Evolutionary conservation across 2,797 vertebrate species (phyloP), one percentile per base, ranked within the genome.

Genomic region (Micropoecilia bifurca): DNA sequence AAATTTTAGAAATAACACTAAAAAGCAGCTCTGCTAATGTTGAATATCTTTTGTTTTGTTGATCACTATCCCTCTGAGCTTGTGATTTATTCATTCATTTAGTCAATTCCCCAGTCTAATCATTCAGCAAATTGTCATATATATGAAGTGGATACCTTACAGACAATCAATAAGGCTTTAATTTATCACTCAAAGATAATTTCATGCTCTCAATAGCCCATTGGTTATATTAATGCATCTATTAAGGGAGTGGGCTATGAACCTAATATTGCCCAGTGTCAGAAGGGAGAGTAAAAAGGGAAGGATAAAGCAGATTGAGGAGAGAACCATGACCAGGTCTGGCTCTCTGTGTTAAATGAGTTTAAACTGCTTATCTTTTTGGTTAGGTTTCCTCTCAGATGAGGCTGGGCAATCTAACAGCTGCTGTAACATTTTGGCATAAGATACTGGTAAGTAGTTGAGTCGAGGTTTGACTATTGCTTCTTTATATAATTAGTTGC

Each of bases 311-410:
- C 83, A 76, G 75, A 88, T 79, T 77, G 85, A 85, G 75, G 91
- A 79, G 80, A 85, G 88, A 83, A 88, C 88, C 89, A 90, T 88
- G 89, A 90, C 86, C 89, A 77, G 78, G 75, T 87, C 88, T 85
- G 80, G 85, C 77, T 91, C 88, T 83, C 78, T 74, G 82, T 90
- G 91, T 86, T 93, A 93, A 94, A 94, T 93, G 90, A 92, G 86
- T 93, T 95, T 94, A 93, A 93, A 93, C 91, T 94, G 91, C 93
- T 94, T 92, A 95, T 94, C 91, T 92, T 93, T 87, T 89, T 81
- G 80, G 85, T 92, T 90, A 93, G 91, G 85, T 79, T 86, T 83
- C 82, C 84, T 84, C 85, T 82, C 79, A 88, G 89, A 92, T 63
- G 83, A 89, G 90, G 85, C 88, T 82, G 88, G 81, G 85, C 85